Evolutionary conservation across 2,113 vertebrate species (phyloP).

Genomic region (Archilochus colubris): DNA sequence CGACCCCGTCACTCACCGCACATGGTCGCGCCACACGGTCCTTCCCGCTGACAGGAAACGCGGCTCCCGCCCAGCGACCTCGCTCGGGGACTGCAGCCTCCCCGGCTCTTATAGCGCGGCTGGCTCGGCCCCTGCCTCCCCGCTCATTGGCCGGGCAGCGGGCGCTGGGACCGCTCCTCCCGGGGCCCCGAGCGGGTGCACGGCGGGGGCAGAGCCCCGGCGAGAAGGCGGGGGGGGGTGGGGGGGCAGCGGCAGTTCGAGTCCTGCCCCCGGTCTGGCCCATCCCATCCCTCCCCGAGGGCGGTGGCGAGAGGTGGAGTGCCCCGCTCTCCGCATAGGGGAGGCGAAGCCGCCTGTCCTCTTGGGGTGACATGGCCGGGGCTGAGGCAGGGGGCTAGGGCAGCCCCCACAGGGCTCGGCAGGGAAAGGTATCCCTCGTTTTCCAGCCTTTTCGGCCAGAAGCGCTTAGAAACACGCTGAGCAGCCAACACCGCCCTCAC

Average conservation of each 20-base stretch:
- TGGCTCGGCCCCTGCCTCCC: background rate
- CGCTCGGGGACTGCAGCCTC: background rate
- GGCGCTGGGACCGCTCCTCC: background rate
- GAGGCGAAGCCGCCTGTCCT: rapidly evolving
- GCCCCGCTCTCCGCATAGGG: rapidly evolving
- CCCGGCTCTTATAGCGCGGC: slow-evolving; percentile 29
- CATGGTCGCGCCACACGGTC: background rate
- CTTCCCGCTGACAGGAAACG: background rate
- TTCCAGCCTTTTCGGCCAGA: too few species aligned
- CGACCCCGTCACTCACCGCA: slow-evolving; percentile 56
- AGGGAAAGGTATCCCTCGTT: rapidly evolving
- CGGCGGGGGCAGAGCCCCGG: background rate
- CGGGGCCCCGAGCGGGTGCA: background rate
- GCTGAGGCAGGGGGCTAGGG: background rate
- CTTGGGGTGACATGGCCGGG: rapidly evolving
- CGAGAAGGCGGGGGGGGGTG: background rate
- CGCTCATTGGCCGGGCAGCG: background rate
- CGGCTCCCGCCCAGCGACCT: background rate
- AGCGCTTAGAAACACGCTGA: rapidly evolving
- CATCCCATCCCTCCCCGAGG: too few species aligned
- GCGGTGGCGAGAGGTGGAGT: rapidly evolving
- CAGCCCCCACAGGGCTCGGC: background rate
- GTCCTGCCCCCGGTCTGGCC: background rate
- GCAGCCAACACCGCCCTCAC: rapidly evolving
- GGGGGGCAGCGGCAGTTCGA: background rate